Conservation (phyloP, 2,113 vertebrate species). For the Odobenus rosmarus region DNA sequence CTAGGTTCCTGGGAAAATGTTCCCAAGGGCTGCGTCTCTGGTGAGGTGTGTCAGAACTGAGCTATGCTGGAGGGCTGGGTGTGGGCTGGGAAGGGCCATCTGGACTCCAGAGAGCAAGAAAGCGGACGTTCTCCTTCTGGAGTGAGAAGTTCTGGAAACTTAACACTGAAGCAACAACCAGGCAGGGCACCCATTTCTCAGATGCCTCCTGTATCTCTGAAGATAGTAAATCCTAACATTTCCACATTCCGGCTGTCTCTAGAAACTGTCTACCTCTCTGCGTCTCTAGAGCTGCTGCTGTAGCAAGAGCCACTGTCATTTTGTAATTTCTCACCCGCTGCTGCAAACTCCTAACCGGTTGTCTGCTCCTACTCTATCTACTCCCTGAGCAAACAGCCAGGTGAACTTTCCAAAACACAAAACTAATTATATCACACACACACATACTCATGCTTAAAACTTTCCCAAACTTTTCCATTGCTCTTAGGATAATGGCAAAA, state of each 20-base stretch:
- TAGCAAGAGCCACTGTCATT: not conserved
- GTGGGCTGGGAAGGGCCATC: constrained; percentile 51
- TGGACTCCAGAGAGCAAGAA: constrained; percentile 43
- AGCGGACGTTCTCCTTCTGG: constrained; percentile 40
- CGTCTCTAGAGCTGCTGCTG: not conserved
- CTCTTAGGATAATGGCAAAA: not conserved
- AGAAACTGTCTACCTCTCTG: not conserved
- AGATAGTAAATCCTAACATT: not conserved
- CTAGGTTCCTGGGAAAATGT: constrained; percentile 60
- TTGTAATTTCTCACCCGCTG: not conserved
- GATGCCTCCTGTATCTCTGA: not conserved
- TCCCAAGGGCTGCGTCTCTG: constrained; percentile 33
- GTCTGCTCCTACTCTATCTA: not conserved
- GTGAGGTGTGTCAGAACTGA: constrained; percentile 63
- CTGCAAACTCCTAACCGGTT: not conserved
- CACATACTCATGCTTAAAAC: not conserved
- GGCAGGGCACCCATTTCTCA: not conserved
- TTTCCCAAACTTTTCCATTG: not conserved
- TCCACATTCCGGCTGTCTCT: not conserved
- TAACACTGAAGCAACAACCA: not conserved
- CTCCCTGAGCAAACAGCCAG: not conserved
- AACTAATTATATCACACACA: not conserved
- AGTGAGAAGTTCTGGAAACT: not conserved
- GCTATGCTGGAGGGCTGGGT: constrained; percentile 53
- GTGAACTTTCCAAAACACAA: not conserved